phyloP scores from a whole-genome alignment of 2,797 vertebrate genomes.

The Lates japonicus region DNA sequence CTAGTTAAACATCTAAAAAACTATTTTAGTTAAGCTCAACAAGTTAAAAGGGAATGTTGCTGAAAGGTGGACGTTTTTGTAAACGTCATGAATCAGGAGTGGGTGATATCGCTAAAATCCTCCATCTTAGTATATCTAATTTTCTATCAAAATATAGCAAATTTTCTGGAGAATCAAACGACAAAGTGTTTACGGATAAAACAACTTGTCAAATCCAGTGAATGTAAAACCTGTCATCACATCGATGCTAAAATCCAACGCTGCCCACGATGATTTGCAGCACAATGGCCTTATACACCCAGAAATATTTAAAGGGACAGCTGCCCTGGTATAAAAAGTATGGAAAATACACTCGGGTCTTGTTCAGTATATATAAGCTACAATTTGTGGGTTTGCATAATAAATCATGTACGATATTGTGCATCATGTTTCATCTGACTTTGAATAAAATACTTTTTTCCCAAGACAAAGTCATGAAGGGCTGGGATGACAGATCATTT shows the following conservation, averaged over 20 bases:
- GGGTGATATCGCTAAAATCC: neutral
- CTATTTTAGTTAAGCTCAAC: neutral
- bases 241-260: too few relatives aligned
- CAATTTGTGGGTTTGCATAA: conserved; percentile 12
- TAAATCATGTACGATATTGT: conserved; percentile 5
- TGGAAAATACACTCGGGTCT: neutral
- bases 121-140: too few relatives aligned
- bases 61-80: conserved; percentile 5
- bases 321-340: neutral
- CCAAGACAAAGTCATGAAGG: neutral
- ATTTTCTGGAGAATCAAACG: too few relatives aligned
- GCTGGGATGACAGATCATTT: neutral
- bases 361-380: neutral
- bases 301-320: neutral
- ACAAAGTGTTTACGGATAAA: too few relatives aligned
- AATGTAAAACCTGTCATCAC: neutral
- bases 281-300: neutral
- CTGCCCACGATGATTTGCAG: neutral
- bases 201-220: neutral
- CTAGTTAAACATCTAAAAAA: neutral
- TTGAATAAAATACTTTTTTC: neutral
- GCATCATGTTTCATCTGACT: neutral
- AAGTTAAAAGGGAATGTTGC: neutral
- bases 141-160: too few relatives aligned
- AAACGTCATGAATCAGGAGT: neutral